Conservation (phyloP, 1,140 invertebrate genomes). For the Venustaconcha ellipsiformis region DNA sequence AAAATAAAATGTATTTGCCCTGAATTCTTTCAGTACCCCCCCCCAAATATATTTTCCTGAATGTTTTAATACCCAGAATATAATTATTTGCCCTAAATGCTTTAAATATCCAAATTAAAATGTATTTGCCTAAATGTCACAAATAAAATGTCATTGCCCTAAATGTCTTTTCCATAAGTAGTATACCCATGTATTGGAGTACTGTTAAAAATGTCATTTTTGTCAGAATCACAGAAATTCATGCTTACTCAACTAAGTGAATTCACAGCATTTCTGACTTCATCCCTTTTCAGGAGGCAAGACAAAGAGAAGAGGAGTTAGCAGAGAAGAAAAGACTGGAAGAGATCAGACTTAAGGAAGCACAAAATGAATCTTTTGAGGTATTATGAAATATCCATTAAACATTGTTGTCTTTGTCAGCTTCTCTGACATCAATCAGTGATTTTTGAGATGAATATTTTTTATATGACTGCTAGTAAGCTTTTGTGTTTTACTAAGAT, state of each 20-base stretch:
- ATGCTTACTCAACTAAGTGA: too few species aligned
- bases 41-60: too few species aligned
- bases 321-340: constrained; percentile 44
- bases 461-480: too few species aligned
- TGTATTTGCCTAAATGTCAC: not conserved
- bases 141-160: not conserved
- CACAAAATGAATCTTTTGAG: constrained; percentile 60
- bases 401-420: not conserved
- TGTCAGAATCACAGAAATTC: too few species aligned
- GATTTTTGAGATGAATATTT: too few species aligned
- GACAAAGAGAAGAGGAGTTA: constrained; percentile 48
- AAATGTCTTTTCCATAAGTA: not conserved
- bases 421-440: too few species aligned
- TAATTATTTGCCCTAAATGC: too few species aligned
- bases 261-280: not conserved
- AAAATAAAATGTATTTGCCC: too few species aligned
- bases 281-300: constrained; percentile 37
- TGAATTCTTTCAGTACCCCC: too few species aligned
- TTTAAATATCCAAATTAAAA: not conserved
- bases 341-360: constrained; percentile 52
- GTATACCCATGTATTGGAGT: not conserved
- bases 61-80: too few species aligned
- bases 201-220: not conserved
- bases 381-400: constrained; percentile 28
- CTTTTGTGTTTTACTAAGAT: too few species aligned